Percentiles rank a stretch among this genome's conserved stretches.
phyloP scores from a whole-genome alignment of 2,888 invertebrate species.

The Sturmia bella region DNA sequence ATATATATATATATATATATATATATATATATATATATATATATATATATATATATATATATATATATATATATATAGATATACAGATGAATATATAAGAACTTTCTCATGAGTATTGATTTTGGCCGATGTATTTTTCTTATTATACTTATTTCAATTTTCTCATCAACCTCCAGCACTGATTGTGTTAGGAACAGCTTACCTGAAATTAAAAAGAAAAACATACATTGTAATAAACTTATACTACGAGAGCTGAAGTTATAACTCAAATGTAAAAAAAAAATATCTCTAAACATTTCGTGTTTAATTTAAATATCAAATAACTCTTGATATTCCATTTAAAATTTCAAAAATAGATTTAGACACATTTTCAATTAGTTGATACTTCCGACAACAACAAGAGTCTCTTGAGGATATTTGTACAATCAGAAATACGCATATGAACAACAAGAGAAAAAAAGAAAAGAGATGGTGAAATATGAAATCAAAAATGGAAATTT shows the following conservation, averaged over 20 bases:
- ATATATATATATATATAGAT: too few species aligned
- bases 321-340: conserved; percentile 21
- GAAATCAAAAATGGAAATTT: conserved; percentile 30
- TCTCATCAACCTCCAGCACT: too few species aligned
- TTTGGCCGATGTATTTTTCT: too few species aligned
- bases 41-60: too few species aligned
- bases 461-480: conserved; percentile 23
- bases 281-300: not conserved
- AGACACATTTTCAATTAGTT: conserved; percentile 63
- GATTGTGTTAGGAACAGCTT: too few species aligned
- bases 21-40: too few species aligned
- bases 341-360: conserved; percentile 34
- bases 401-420: conserved; percentile 61
- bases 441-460: conserved; percentile 2
- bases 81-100: too few species aligned
- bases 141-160: too few species aligned
- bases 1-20: too few species aligned
- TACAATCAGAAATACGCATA: conserved; percentile 16
- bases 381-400: conserved; percentile 62
- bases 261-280: not conserved
- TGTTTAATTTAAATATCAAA: conserved; percentile 19
- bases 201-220: not conserved
- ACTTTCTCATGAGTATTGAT: too few species aligned
- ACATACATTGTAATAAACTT: not conserved
- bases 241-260: not conserved